Base-by-base conservation (phyloP, 2,888 invertebrate species). In the Hirudinaria manillensis region DNA sequence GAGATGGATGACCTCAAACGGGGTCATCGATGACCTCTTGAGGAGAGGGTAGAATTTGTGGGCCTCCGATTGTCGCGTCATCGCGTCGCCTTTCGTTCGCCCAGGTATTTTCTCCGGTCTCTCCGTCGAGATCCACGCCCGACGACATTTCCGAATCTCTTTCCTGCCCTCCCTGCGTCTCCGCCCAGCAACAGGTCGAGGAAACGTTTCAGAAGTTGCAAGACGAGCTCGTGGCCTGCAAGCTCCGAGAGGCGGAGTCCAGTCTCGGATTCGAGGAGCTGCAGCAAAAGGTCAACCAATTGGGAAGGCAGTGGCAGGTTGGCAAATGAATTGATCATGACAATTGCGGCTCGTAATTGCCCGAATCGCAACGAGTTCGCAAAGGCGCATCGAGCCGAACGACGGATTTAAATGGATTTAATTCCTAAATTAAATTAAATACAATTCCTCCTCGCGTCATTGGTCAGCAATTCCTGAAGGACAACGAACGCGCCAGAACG, bases 171-270 rank as follows among this genome's bases (percentile, higher is more conserved):
- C 45, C 45, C 13, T 45, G 45, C 13, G 10, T 45, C 16, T 16
- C 24, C 21, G 61, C 61, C 61, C 61, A 61, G 61, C 61, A 61
- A 10, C 61, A 61, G 7, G 61, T 61, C 6, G 34, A 65, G 38
- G 61, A 65, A 19, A 27, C 55, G 77, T 93, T 98, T 0, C 96
- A 97, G 16, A 93, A 94, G 86, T 87, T 99, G 77, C 93, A 99
- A 88, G 98, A 99, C 84, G 98, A 99, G 86, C 87, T 99, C 76
- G 97, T 97, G 80, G 95, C 97, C 1, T 95, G 96, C 45, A 98
- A 98, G 86, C 88, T 99, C 79, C 89, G 98, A 38, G 99, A 99
- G 86, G 98, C 98, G 0, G 99, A 99, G 87, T 95, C 97, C 1
- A 94, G 94, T 84, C 88, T 98, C 53, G 94, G 94, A 0, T 87